Percentiles rank a stretch among this genome's conserved stretches.
Evolutionary conservation across 2,888 invertebrate species (phyloP).

Genomic region (Tachina fera): DNA sequence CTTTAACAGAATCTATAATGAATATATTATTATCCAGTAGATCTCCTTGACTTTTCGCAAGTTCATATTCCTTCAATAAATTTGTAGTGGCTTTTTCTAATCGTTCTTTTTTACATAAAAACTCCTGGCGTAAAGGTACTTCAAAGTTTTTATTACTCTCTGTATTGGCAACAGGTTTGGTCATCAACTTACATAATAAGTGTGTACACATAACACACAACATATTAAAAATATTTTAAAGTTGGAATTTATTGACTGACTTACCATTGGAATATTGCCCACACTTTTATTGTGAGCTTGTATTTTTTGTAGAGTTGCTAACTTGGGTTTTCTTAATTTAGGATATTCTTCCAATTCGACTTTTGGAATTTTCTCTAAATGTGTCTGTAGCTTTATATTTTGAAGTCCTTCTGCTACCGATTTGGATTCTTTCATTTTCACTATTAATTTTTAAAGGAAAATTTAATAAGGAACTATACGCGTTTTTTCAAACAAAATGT

Average conservation of each 20-base stretch:
- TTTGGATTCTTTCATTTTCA: constrained; percentile 8
- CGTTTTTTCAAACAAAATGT: not conserved
- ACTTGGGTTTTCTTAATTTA: constrained; percentile 38
- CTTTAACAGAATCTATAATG: not conserved
- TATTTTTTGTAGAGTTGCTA: constrained; percentile 31
- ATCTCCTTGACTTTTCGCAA: not conserved
- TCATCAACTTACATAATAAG: not conserved
- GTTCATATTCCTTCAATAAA: constrained; percentile 29
- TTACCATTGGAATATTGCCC: not conserved
- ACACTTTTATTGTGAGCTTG: not conserved
- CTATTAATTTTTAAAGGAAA: not conserved
- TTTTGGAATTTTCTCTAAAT: not conserved
- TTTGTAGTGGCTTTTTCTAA: not conserved
- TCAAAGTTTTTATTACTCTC: not conserved
- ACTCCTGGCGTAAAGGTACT: constrained; percentile 23
- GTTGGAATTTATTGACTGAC: not conserved
- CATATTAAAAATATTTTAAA: too few species aligned
- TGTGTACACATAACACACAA: too few species aligned
- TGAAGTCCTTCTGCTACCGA: constrained; percentile 6
- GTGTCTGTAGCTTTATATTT: not conserved
- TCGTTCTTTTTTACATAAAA: constrained; percentile 29
- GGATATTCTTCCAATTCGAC: constrained; percentile 22
- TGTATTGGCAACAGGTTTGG: not conserved
- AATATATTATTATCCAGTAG: not conserved
- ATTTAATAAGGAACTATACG: not conserved